Percentiles rank a stretch among this genome's conserved stretches.
Evolutionary conservation across 2,113 vertebrate genomes (phyloP).

Genomic region (Rattus rattus): DNA sequence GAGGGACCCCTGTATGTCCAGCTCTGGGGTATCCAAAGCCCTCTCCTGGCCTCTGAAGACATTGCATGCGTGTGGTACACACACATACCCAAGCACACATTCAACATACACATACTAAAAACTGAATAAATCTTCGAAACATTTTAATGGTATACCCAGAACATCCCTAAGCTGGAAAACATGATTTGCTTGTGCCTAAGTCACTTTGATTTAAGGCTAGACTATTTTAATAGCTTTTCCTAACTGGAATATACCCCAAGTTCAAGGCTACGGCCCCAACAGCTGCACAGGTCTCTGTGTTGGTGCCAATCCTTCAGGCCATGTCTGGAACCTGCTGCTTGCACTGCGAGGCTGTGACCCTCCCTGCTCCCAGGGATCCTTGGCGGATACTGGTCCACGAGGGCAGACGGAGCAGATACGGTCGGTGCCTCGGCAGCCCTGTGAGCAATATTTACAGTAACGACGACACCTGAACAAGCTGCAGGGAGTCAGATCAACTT

Average conservation of each 20-base stretch:
- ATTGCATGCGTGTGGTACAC: not conserved
- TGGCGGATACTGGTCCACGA: no score
- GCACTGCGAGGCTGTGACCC: no score
- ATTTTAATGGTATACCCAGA: not conserved
- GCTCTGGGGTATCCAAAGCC: not conserved
- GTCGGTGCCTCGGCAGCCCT: no score
- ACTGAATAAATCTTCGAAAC: not conserved
- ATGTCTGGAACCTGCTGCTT: no score
- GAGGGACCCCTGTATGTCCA: not conserved
- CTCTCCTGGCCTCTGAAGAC: not conserved
- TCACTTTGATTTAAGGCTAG: not conserved
- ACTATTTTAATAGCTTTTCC: not conserved
- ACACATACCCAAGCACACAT: not conserved
- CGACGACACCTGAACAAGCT: no score
- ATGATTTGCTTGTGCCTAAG: not conserved
- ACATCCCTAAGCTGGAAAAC: not conserved
- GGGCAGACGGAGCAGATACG: no score
- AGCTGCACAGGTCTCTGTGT: not conserved
- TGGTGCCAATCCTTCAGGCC: accelerated
- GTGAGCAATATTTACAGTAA: no score
- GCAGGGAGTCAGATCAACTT: no score
- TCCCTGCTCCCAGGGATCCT: no score
- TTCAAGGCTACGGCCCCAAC: no score
- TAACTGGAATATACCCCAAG: no score
- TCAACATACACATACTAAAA: not conserved